Percentiles rank a stretch among this genome's conserved stretches.
Evolutionary conservation across 2,797 vertebrate genomes (phyloP).

Genomic region (Syngnathus acus): DNA sequence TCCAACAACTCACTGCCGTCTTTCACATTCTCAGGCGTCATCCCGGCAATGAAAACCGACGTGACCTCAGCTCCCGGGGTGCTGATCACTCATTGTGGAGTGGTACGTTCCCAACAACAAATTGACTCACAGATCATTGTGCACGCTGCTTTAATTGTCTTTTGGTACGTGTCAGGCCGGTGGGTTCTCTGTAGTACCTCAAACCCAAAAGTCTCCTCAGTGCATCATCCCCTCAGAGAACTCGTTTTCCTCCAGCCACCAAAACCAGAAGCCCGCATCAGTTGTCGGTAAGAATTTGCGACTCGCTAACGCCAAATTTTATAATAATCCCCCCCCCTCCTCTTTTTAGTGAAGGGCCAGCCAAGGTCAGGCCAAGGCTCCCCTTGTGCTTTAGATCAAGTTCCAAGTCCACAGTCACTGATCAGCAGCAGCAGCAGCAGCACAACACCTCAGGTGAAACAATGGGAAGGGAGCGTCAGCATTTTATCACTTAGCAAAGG

Average conservation of each 20-base stretch:
- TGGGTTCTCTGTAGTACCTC: conserved; percentile 75
- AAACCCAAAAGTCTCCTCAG: conserved; percentile 67
- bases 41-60: conserved; percentile 82
- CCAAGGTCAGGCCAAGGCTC: conserved; percentile 79
- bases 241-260: conserved; percentile 62
- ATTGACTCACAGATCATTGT: too few species aligned
- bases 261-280: conserved; percentile 67
- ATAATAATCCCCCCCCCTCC: background rate
- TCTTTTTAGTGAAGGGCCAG: conserved; percentile 63
- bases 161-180: conserved; percentile 58
- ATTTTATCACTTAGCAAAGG: too few species aligned
- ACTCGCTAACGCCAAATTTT: background rate
- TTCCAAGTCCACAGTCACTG: conserved; percentile 83
- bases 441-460: conserved; percentile 34
- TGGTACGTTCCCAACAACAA: conserved; percentile 66
- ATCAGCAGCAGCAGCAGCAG: conserved; percentile 59
- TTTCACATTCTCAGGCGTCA: conserved; percentile 64
- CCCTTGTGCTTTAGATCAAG: conserved; percentile 79
- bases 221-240: conserved; percentile 78
- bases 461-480: too few species aligned
- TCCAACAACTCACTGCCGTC: background rate
- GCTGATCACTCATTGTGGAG: conserved; percentile 77
- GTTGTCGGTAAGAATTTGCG: conserved; percentile 69
- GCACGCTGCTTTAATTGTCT: background rate
- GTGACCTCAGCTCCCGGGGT: conserved; percentile 73